phyloP scores from a whole-genome alignment of 2,113 vertebrate species.

The Pelusios castaneus region DNA sequence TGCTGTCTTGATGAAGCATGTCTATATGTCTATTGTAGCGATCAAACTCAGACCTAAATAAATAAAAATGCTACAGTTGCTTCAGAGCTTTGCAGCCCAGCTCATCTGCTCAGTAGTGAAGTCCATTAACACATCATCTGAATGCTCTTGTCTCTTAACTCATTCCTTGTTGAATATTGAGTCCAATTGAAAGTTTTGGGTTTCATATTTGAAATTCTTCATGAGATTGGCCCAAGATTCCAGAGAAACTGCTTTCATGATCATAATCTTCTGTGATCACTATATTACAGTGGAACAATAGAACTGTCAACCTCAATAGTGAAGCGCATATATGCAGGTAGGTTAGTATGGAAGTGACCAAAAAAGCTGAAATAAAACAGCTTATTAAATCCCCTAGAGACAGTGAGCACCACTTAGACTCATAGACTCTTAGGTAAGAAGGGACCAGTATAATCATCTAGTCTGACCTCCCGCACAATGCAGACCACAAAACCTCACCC shows the following conservation, averaged over 20 bases:
- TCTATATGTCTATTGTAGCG: accelerated
- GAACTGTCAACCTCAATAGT: background rate
- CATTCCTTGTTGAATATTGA: background rate
- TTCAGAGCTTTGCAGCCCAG: background rate
- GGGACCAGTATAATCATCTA: too few relatives aligned
- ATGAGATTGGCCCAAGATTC: background rate
- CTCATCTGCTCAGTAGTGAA: background rate
- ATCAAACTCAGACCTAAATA: accelerated
- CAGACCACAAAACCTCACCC: too few relatives aligned
- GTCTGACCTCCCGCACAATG: too few relatives aligned
- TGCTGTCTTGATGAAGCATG: background rate
- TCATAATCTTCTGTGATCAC: background rate
- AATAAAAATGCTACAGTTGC: background rate
- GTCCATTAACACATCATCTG: background rate
- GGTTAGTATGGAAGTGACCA: background rate
- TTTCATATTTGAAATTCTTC: background rate
- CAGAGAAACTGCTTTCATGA: background rate
- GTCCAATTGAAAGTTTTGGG: background rate
- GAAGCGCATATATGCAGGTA: background rate
- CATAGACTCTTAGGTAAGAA: too few relatives aligned
- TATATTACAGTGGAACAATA: background rate
- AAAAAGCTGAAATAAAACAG: background rate
- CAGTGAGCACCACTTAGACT: background rate
- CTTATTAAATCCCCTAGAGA: background rate
- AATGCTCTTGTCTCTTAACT: background rate